Percentiles rank a stretch among this genome's conserved stretches.
Conservation (phyloP, 2,797 vertebrate species). For the Arrhamphus sclerolepis region DNA sequence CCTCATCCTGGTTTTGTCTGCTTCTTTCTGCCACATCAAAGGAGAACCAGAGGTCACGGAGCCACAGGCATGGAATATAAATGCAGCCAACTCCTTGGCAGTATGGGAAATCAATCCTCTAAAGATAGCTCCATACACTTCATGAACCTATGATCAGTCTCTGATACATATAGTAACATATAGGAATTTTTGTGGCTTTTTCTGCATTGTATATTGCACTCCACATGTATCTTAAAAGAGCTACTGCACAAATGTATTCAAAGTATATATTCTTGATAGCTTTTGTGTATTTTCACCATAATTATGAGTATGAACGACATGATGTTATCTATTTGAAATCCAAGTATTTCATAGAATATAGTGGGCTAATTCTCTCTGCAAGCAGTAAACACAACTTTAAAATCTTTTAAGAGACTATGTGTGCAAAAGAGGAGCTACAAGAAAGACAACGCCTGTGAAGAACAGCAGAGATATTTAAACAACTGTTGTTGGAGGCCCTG, state of each 20-base stretch:
- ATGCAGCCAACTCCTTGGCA: constrained; percentile 91
- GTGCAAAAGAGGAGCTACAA: not conserved
- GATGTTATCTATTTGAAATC: no score
- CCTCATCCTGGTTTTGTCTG: constrained; percentile 82
- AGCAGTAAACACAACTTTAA: constrained; percentile 4
- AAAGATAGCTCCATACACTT: constrained; percentile 85
- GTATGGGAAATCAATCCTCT: constrained; percentile 88
- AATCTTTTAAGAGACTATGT: not conserved
- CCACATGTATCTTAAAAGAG: constrained; percentile 36
- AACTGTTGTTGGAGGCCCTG: constrained; percentile 61
- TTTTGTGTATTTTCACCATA: no score
- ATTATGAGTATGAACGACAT: no score
- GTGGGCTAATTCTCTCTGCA: not conserved
- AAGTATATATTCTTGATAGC: constrained; percentile 1
- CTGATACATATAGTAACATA: constrained; percentile 75
- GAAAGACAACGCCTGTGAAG: constrained; percentile 49
- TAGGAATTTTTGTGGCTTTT: constrained; percentile 60
- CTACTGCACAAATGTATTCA: constrained; percentile 10
- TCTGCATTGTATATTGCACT: constrained; percentile 34
- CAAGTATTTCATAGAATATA: no score
- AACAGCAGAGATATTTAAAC: constrained; percentile 74
- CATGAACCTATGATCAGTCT: constrained; percentile 78
- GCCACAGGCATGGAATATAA: constrained; percentile 91
- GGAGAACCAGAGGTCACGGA: constrained; percentile 96
- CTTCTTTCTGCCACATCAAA: constrained; percentile 97